These are phyloP conservation scores for Euclidia mi DNA, from an alignment of 2,888 invertebrate genomes.

Conservation along the genomic window DNA sequence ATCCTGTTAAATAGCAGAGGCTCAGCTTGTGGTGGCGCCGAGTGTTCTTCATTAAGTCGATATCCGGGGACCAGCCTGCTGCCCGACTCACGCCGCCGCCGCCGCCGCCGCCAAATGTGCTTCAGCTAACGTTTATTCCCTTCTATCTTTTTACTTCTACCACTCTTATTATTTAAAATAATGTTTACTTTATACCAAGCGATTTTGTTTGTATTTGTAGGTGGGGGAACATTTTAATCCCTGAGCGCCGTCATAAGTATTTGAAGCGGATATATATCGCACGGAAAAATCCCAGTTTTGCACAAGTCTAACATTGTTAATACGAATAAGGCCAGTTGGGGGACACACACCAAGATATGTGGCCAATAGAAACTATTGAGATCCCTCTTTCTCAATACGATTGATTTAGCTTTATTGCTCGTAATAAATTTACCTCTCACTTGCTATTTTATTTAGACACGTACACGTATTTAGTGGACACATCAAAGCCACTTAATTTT, in stretches of 20 bases:
- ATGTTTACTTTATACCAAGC: background rate
- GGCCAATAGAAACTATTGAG: conserved; percentile 73
- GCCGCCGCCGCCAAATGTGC: conserved; percentile 54
- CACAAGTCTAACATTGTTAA: conserved; percentile 58
- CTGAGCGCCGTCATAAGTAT: conserved; percentile 5
- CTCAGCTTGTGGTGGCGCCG: conserved; percentile 66
- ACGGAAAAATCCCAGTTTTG: conserved; percentile 31
- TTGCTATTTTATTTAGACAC: conserved; percentile 39
- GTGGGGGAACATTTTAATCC: background rate
- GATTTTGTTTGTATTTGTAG: too few species aligned
- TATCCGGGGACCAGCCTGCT: conserved; percentile 63
- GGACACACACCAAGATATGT: conserved; percentile 64
- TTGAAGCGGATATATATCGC: conserved; percentile 16
- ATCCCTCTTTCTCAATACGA: conserved; percentile 73
- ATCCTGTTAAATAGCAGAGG: conserved; percentile 70
- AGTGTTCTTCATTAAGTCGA: conserved; percentile 78
- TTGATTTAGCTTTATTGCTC: conserved; percentile 85
- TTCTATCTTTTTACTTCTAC: conserved; percentile 35
- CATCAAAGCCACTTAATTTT: conserved; percentile 41
- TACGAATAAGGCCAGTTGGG: conserved; percentile 64
- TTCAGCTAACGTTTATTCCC: conserved; percentile 38
- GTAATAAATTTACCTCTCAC: conserved; percentile 77
- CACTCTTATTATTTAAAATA: conserved; percentile 14
- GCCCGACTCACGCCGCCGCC: too few species aligned
- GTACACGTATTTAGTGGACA: conserved; percentile 42